These are phyloP conservation scores for Dicentrarchus labrax DNA, from an alignment of 2,113 vertebrate genomes.

Conservation along the genomic window DNA sequence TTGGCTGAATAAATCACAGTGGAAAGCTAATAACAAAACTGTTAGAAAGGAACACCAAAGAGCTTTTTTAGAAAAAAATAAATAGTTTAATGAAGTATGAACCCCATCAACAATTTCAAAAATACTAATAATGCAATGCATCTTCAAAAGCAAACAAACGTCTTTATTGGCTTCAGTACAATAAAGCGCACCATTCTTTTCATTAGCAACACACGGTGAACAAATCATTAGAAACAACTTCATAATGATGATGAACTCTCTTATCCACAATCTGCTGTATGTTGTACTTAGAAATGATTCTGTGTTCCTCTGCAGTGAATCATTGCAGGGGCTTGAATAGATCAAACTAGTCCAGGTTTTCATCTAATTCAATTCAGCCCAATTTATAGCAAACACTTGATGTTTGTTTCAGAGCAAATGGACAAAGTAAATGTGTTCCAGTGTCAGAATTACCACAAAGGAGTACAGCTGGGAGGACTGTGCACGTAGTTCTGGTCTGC, in stretches of 20 bases:
- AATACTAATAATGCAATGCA: background rate
- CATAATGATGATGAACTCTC: background rate
- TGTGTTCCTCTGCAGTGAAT: too few relatives aligned
- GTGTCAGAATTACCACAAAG: conserved; percentile 91
- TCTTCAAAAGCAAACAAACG: conserved; percentile 13
- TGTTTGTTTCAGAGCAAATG: conserved; percentile 9
- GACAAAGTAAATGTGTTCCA: background rate
- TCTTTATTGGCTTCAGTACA: background rate
- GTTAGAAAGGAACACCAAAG: background rate
- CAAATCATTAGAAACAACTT: background rate
- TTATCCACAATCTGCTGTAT: background rate
- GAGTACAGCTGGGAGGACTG: conserved; percentile 92
- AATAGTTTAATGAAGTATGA: background rate
- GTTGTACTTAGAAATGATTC: background rate
- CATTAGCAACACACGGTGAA: background rate
- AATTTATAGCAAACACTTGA: background rate
- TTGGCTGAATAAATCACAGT: background rate
- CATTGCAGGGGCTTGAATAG: conserved; percentile 4
- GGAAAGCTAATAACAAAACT: background rate
- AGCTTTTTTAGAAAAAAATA: background rate
- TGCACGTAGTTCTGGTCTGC: conserved; percentile 93
- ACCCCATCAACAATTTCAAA: background rate
- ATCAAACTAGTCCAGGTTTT: conserved; percentile 6
- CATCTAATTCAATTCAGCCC: conserved; percentile 15
- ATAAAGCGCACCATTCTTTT: background rate